Evolutionary conservation across 2,888 invertebrate species (phyloP).

Genomic region (Amphimallon solstitiale): DNA sequence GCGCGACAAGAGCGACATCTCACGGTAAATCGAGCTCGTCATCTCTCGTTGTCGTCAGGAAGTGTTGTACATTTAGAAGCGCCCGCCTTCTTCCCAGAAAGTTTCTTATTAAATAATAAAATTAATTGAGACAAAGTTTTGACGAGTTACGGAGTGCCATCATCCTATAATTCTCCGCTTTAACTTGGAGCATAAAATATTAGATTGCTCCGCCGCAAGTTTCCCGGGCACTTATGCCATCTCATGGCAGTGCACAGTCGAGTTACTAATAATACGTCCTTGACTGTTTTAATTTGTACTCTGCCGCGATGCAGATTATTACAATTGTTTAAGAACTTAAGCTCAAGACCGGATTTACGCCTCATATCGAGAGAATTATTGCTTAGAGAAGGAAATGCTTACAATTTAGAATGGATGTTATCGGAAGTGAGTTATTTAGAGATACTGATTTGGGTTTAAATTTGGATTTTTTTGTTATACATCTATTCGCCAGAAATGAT

Average conservation of each 20-base stretch:
- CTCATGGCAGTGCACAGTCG: not conserved
- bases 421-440: too few species aligned
- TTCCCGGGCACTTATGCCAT: conserved; percentile 14
- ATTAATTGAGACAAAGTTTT: conserved; percentile 53
- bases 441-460: too few species aligned
- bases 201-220: conserved; percentile 39
- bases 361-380: too few species aligned
- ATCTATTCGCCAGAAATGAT: too few species aligned
- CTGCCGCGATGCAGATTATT: not conserved
- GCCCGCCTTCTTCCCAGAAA: conserved; percentile 39
- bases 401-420: too few species aligned
- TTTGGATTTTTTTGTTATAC: too few species aligned
- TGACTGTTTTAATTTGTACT: conserved; percentile 19
- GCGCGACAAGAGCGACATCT: conserved; percentile 15
- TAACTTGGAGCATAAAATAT: conserved; percentile 44
- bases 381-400: too few species aligned
- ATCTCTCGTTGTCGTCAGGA: conserved; percentile 6
- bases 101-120: conserved; percentile 54
- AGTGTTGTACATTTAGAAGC: conserved; percentile 46
- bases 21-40: conserved; percentile 22
- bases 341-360: not conserved
- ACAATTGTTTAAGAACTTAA: not conserved
- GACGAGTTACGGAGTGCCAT: conserved; percentile 47
- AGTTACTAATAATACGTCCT: not conserved
- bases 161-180: conserved; percentile 45